Percentiles rank a stretch among this genome's conserved stretches.
Conservation (phyloP, 1,140 invertebrate species). For the Anastrepha ludens region DNA sequence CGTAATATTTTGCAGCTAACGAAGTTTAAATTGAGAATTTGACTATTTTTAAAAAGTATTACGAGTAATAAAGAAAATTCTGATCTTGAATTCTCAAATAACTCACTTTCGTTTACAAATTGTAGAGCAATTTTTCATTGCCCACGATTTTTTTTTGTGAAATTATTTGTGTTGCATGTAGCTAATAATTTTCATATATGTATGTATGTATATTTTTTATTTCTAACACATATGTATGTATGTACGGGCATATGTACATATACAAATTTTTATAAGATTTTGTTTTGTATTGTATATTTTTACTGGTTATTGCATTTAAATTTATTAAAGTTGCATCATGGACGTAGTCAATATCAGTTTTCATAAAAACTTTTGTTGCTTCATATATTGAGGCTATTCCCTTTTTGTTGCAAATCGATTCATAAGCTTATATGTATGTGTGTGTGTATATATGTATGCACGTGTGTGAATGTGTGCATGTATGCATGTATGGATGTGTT, state of each 20-base stretch:
- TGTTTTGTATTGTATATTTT: not conserved
- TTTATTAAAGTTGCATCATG: constrained; percentile 40
- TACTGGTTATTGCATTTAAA: not conserved
- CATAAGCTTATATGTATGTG: not conserved
- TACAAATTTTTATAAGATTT: not conserved
- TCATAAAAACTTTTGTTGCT: constrained; percentile 3
- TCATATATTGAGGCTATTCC: not conserved
- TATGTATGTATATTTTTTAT: not conserved
- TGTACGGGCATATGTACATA: not conserved
- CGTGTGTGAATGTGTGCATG: not conserved
- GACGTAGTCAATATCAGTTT: constrained; percentile 3
- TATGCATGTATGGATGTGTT: not conserved
- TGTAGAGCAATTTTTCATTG: too few relatives aligned
- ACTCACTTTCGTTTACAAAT: too few relatives aligned
- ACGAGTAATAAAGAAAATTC: too few relatives aligned
- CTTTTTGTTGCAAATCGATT: not conserved
- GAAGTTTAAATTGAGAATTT: too few relatives aligned
- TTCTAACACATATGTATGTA: constrained; percentile 21
- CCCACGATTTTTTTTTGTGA: too few relatives aligned
- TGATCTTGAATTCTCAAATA: too few relatives aligned
- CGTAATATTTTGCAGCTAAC: too few relatives aligned
- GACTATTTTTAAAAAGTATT: too few relatives aligned
- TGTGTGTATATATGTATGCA: not conserved
- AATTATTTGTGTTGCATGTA: not conserved
- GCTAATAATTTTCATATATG: not conserved